phyloP scores from a whole-genome alignment of 2,888 invertebrate genomes.

The Eugnorisma glareosa region DNA sequence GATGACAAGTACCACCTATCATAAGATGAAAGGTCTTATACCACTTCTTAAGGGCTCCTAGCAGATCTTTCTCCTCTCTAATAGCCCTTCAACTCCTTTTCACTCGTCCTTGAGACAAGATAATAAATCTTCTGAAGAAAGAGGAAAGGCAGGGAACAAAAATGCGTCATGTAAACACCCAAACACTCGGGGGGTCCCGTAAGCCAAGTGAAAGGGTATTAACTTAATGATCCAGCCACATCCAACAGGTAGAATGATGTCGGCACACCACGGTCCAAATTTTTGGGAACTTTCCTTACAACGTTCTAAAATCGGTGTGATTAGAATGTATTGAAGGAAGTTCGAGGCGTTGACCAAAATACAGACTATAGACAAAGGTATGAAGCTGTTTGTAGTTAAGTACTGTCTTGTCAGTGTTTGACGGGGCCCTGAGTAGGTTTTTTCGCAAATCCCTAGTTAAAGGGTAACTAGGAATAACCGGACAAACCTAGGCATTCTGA shows the following conservation, averaged over 20 bases:
- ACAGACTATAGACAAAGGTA: not conserved
- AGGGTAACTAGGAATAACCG: not conserved
- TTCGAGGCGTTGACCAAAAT: not conserved
- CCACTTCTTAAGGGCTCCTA: slow-evolving; percentile 30
- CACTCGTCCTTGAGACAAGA: slow-evolving; percentile 57
- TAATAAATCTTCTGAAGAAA: slow-evolving; percentile 64
- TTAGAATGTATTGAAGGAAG: slow-evolving; percentile 4
- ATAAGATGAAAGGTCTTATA: slow-evolving; percentile 43
- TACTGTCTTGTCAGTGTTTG: too few species aligned
- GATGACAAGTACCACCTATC: slow-evolving; percentile 27
- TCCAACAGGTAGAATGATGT: slow-evolving; percentile 74
- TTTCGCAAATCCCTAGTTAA: not conserved
- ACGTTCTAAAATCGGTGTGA: slow-evolving; percentile 10
- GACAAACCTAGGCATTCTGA: not conserved
- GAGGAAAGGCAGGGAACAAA: slow-evolving; percentile 58
- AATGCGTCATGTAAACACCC: slow-evolving; percentile 68
- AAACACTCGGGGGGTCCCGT: slow-evolving; percentile 57
- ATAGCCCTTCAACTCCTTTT: slow-evolving; percentile 55
- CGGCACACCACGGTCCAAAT: slow-evolving; percentile 41
- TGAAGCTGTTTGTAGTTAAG: not conserved
- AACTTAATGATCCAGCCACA: slow-evolving; percentile 69
- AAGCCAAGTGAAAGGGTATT: slow-evolving; percentile 68
- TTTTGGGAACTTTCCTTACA: slow-evolving; percentile 47
- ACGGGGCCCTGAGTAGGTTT: not conserved
- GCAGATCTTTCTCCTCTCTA: slow-evolving; percentile 32